Evolutionary conservation across 2,113 vertebrate species (phyloP).

Genomic region (Psephotus haematonotus): DNA sequence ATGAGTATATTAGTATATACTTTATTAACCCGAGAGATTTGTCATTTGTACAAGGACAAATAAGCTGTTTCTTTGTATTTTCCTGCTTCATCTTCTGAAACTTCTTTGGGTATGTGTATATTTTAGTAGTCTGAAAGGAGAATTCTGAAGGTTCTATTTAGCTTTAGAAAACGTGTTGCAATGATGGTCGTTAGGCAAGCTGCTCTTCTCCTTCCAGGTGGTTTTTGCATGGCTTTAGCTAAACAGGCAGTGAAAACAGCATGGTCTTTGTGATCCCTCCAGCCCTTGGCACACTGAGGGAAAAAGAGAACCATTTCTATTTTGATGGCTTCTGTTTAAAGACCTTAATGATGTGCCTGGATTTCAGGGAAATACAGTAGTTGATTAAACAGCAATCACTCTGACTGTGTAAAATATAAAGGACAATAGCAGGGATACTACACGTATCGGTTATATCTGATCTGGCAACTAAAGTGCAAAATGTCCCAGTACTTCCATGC

Average conservation of each 20-base stretch:
- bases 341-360: background rate
- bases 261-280: background rate
- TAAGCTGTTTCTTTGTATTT: background rate
- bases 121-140: background rate
- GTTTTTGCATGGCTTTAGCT: background rate
- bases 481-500: background rate
- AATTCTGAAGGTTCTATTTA: background rate
- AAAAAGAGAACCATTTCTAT: background rate
- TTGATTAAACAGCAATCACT: background rate
- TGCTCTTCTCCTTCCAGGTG: background rate
- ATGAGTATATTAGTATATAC: fast-evolving
- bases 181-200: background rate
- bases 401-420: background rate
- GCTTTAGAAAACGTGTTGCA: background rate
- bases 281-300: background rate
- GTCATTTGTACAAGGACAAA: background rate
- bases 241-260: background rate
- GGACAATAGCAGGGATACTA: fast-evolving
- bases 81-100: background rate
- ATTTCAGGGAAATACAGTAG: background rate
- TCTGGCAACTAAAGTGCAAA: background rate
- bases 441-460: background rate
- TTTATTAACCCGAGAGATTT: background rate
- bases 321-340: background rate
- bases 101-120: background rate